phyloP scores from a whole-genome alignment of 2,888 invertebrate genomes.

The Dione juno region DNA sequence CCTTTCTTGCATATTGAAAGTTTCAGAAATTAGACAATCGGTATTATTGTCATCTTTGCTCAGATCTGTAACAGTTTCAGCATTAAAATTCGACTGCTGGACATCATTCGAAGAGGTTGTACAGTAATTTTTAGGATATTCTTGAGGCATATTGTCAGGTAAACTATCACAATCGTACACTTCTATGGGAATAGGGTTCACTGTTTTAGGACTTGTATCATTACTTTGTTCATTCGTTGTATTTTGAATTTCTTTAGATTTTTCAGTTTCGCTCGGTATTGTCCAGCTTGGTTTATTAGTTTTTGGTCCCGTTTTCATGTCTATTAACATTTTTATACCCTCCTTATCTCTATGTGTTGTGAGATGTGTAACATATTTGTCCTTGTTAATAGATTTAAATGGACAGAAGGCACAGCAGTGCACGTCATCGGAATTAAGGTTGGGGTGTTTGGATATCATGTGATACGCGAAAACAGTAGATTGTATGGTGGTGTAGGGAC shows the following conservation, averaged over 20 bases:
- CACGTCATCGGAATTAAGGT: slow-evolving; percentile 84
- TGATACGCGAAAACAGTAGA: slow-evolving; percentile 91
- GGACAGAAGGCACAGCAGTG: slow-evolving; percentile 85
- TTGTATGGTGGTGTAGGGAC: slow-evolving; percentile 91
- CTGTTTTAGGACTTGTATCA: slow-evolving; percentile 58
- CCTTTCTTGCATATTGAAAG: slow-evolving; percentile 65
- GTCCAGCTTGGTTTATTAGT: slow-evolving; percentile 71
- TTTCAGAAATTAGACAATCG: slow-evolving; percentile 71
- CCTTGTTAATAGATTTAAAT: slow-evolving; percentile 86
- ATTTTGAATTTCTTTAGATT: slow-evolving; percentile 51
- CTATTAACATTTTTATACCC: slow-evolving; percentile 65
- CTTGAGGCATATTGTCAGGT: slow-evolving; percentile 66
- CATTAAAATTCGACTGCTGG: slow-evolving; percentile 58
- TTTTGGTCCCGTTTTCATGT: slow-evolving; percentile 64
- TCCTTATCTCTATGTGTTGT: slow-evolving; percentile 79
- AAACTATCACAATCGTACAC: slow-evolving; percentile 76
- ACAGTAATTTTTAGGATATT: slow-evolving; percentile 67
- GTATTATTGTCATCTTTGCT: slow-evolving; percentile 75
- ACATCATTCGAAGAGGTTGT: slow-evolving; percentile 54
- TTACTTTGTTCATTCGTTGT: slow-evolving; percentile 54
- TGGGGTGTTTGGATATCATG: slow-evolving; percentile 90
- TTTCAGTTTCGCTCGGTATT: slow-evolving; percentile 68
- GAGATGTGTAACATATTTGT: slow-evolving; percentile 83
- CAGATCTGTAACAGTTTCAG: slow-evolving; percentile 64
- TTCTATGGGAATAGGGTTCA: slow-evolving; percentile 71